Evolutionary conservation across 2,113 vertebrate genomes (phyloP).

Genomic region (Astur gentilis): DNA sequence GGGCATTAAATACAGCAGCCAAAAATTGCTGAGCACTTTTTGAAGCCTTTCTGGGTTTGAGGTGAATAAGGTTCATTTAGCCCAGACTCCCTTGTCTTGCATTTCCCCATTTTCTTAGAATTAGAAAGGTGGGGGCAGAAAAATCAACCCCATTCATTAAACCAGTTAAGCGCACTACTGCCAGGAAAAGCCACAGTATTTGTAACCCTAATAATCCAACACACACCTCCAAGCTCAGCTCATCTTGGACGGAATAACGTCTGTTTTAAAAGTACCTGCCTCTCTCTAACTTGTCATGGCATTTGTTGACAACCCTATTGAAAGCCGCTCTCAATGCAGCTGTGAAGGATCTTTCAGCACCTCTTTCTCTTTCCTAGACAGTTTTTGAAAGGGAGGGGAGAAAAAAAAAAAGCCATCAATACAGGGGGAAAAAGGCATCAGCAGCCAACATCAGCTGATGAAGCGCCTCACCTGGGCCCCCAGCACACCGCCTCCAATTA

Average conservation of each 20-base stretch:
- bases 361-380: conserved; percentile 64
- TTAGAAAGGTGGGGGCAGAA: not conserved
- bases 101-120: not conserved
- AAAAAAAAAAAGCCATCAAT: conserved; percentile 41
- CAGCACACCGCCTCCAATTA: conserved; percentile 96
- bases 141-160: not conserved
- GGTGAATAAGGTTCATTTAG: not conserved
- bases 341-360: conserved; percentile 53
- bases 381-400: conserved; percentile 64
- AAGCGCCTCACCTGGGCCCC: conserved; percentile 83
- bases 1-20: not conserved
- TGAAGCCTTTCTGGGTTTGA: not conserved
- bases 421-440: conserved; percentile 49
- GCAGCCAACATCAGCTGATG: conserved; percentile 66
- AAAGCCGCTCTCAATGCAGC: conserved; percentile 23
- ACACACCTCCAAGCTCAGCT: not conserved
- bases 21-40: not conserved
- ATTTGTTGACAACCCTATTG: conserved; percentile 73
- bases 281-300: conserved; percentile 49
- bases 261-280: conserved; percentile 53
- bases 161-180: not conserved
- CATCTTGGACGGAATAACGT: conserved; percentile 43
- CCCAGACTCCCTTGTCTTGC: not conserved
- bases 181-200: conserved; percentile 19
- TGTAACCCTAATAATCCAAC: conserved; percentile 51